These are phyloP conservation scores for Sitta europaea DNA, from an alignment of 2,113 vertebrate genomes.

Conservation along the genomic window DNA sequence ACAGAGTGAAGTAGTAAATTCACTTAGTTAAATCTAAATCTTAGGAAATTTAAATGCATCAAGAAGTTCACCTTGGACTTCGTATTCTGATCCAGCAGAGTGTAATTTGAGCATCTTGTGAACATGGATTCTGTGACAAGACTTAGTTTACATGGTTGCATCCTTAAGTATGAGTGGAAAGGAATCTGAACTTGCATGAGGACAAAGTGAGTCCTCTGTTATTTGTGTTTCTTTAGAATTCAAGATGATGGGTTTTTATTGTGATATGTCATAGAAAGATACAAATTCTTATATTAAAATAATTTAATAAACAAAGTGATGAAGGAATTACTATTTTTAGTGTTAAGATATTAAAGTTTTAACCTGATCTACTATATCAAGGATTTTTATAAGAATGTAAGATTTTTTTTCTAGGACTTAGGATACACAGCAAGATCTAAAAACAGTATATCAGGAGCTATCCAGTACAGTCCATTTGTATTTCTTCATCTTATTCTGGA, in stretches of 20 bases:
- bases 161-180: background rate
- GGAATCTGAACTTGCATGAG: background rate
- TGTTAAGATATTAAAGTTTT: background rate
- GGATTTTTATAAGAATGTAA: background rate
- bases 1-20: background rate
- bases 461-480: background rate
- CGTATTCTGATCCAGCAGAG: rapidly evolving
- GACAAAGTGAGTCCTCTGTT: background rate
- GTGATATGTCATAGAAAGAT: background rate
- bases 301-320: background rate
- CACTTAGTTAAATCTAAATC: background rate
- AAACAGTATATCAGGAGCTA: background rate
- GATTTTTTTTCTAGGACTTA: background rate
- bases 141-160: background rate
- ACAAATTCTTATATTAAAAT: background rate
- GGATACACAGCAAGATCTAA: background rate
- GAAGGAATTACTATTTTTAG: background rate
- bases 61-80: background rate
- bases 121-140: background rate
- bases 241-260: background rate
- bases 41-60: background rate
- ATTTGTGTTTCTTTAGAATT: background rate
- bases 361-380: background rate
- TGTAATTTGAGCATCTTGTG: background rate
- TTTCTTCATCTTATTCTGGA: background rate